Evolutionary conservation across 1,140 invertebrate species (phyloP).

Genomic region (Caenorhabditis latens): DNA sequence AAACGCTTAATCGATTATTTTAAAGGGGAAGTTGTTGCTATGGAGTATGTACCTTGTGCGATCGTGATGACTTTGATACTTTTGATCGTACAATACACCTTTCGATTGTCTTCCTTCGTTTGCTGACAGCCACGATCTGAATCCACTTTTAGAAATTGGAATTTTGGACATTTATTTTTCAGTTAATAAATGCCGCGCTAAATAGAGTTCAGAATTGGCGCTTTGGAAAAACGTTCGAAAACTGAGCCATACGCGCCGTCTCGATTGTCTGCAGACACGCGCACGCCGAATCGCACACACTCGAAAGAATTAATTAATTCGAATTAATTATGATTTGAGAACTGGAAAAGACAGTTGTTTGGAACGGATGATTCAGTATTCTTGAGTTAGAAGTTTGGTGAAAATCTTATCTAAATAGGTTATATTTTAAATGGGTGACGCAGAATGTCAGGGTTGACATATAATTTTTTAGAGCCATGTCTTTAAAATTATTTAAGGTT

Average conservation of each 20-base stretch:
- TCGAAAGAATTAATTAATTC: too few species aligned
- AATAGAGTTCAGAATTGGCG: background rate
- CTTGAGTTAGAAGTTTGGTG: too few species aligned
- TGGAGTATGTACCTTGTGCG: background rate
- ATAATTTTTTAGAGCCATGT: too few species aligned
- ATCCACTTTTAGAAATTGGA: background rate
- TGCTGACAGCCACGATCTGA: constrained; percentile 6
- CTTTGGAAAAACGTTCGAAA: background rate
- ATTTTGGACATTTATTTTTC: background rate
- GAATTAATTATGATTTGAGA: too few species aligned
- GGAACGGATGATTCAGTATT: too few species aligned
- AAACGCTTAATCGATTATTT: background rate
- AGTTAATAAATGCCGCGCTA: background rate
- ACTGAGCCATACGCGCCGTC: background rate
- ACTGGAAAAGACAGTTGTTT: too few species aligned
- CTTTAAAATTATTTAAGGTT: too few species aligned
- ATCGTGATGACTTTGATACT: constrained; percentile 37
- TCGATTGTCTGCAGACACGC: too few species aligned
- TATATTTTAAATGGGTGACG: too few species aligned
- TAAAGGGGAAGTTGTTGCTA: background rate
- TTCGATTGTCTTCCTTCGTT: constrained; percentile 14
- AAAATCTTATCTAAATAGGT: too few species aligned
- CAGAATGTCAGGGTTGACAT: too few species aligned
- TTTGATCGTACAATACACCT: constrained; percentile 6
- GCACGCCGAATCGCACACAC: too few species aligned